These are phyloP conservation scores for Hypercompe scribonia DNA, from an alignment of 2,888 invertebrate species.

Conservation along the genomic window DNA sequence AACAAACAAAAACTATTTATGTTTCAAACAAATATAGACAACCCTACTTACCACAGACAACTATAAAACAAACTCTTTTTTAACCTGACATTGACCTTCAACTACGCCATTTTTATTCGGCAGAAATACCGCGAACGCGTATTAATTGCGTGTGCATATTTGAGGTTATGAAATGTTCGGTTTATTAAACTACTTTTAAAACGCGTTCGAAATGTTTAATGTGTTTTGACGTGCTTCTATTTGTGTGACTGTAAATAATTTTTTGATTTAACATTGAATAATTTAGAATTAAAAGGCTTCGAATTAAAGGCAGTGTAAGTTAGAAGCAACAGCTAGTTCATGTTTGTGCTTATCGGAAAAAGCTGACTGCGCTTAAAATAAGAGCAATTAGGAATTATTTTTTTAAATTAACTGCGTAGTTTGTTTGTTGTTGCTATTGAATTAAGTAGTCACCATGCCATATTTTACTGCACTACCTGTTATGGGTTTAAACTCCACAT, in stretches of 20 bases:
- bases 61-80: conserved; percentile 13
- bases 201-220: background rate
- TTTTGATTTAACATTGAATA: background rate
- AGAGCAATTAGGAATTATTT: background rate
- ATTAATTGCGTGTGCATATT: conserved; percentile 15
- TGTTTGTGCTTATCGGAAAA: too few relatives aligned
- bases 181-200: conserved; percentile 8
- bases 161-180: conserved; percentile 17
- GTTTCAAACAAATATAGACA: background rate
- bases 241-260: background rate
- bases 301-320: background rate
- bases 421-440: too few relatives aligned
- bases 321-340: background rate
- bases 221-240: conserved; percentile 12
- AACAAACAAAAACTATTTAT: background rate
- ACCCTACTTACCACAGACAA: conserved; percentile 14
- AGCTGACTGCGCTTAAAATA: background rate
- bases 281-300: background rate
- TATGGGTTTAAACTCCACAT: too few relatives aligned
- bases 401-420: too few relatives aligned
- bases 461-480: too few relatives aligned
- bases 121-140: conserved; percentile 24
- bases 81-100: conserved; percentile 27
- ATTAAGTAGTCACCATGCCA: too few relatives aligned
- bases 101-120: conserved; percentile 20